These are phyloP conservation scores for Petrophora chlorosata DNA, from an alignment of 2,888 invertebrate species.

Conservation along the genomic window DNA sequence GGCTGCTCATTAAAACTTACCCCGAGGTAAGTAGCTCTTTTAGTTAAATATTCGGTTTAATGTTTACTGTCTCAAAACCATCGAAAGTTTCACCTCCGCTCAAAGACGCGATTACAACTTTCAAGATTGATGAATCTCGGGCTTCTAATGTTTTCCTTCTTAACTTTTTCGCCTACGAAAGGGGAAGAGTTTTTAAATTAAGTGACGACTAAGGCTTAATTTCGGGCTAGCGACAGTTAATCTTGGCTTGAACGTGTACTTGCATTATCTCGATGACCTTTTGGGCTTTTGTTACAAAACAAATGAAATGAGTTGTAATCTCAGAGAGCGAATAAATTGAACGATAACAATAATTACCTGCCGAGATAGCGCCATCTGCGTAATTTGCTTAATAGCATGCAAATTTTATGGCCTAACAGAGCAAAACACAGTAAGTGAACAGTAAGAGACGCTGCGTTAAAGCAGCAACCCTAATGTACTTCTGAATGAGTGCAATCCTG, in stretches of 20 bases:
- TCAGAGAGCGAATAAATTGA: conserved; percentile 11
- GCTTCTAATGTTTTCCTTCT: conserved; percentile 53
- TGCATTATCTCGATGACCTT: conserved; percentile 37
- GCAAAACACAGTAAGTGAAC: conserved; percentile 2
- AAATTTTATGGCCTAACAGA: conserved; percentile 47
- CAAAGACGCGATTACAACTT: conserved; percentile 66
- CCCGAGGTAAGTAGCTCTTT: conserved; percentile 29
- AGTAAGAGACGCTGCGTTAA: neutral
- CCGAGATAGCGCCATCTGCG: conserved; percentile 37
- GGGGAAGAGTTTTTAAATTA: conserved; percentile 49
- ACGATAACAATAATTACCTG: conserved; percentile 43
- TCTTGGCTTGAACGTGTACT: conserved; percentile 34
- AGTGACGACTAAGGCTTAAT: conserved; percentile 45
- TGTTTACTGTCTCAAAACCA: conserved; percentile 34
- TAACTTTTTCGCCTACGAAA: conserved; percentile 41
- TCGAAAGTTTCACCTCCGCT: conserved; percentile 44
- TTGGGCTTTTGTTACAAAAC: conserved; percentile 7
- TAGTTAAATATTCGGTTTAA: conserved; percentile 41
- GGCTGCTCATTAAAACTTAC: conserved; percentile 47
- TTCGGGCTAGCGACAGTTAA: conserved; percentile 38
- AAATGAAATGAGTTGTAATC: conserved; percentile 13
- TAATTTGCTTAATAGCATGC: conserved; percentile 51
- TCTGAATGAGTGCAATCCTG: no score
- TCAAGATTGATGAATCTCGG: conserved; percentile 68
- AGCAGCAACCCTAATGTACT: no score